Percentiles rank a stretch among this genome's conserved stretches.
These are phyloP conservation scores for Cyphomyrus discorhynchus DNA, from an alignment of 2,113 vertebrate species.

Conservation along the genomic window DNA sequence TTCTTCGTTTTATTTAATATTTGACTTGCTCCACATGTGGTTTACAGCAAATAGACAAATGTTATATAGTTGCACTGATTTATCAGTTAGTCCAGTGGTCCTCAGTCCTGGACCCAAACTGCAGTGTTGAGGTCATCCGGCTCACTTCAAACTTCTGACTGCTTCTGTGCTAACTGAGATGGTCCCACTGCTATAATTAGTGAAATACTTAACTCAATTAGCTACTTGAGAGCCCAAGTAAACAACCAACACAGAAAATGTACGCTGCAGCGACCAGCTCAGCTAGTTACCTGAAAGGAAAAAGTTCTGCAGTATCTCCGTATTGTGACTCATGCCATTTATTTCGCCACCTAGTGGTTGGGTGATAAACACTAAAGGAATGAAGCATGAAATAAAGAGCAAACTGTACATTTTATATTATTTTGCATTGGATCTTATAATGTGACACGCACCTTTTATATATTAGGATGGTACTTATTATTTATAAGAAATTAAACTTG, in stretches of 20 bases:
- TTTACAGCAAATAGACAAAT: not conserved
- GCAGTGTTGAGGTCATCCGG: not conserved
- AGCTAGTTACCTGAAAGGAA: not conserved
- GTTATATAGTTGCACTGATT: not conserved
- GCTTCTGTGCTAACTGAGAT: not conserved
- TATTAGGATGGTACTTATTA: not conserved
- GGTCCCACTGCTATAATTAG: not conserved
- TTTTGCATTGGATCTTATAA: not conserved
- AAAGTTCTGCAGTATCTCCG: not conserved
- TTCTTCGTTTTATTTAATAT: not conserved
- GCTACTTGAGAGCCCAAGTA: not conserved
- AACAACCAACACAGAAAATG: not conserved
- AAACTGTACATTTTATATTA: not conserved
- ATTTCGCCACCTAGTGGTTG: constrained; percentile 10
- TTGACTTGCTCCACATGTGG: not conserved
- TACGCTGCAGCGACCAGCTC: not conserved
- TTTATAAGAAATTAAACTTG: not conserved
- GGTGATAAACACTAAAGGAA: not conserved
- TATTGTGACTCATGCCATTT: not conserved
- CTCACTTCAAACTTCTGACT: not conserved
- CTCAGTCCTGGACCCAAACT: not conserved
- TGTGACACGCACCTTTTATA: not conserved
- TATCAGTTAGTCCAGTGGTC: not conserved
- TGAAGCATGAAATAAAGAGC: not conserved
- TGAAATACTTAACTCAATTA: not conserved